Percentiles rank a stretch among this genome's conserved stretches.
Evolutionary conservation across 2,888 invertebrate genomes (phyloP).

Genomic region (Geophilus truncorum): DNA sequence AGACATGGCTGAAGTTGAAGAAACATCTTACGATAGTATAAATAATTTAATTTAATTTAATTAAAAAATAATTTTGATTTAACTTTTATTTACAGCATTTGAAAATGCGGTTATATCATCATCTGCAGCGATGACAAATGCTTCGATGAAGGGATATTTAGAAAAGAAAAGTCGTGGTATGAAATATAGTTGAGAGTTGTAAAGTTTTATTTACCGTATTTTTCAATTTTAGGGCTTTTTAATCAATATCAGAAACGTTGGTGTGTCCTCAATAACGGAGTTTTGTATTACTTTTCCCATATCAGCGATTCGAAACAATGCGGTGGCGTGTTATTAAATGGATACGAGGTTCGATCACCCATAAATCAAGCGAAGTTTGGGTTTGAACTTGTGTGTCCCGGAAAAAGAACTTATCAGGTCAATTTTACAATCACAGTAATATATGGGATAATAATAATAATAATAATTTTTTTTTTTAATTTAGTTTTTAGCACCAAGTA

Average conservation of each 20-base stretch:
- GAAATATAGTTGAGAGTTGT: background rate
- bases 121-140: background rate
- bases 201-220: background rate
- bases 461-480: background rate
- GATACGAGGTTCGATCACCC: background rate
- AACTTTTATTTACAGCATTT: background rate
- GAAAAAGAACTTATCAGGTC: constrained; percentile 21
- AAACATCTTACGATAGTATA: background rate
- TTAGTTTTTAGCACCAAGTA: constrained; percentile 29
- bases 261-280: constrained; percentile 3
- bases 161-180: background rate
- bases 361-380: background rate
- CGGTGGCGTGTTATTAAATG: background rate
- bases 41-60: too few species aligned
- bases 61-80: too few species aligned
- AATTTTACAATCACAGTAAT: background rate
- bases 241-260: constrained; percentile 25
- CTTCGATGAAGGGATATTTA: background rate
- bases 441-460: background rate
- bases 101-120: background rate
- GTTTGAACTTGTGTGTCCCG: constrained; percentile 27
- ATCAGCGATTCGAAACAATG: background rate
- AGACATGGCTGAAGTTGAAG: background rate
- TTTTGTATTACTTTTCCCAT: constrained; percentile 17
- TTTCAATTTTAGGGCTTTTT: background rate